Base-by-base conservation (phyloP, 1,140 invertebrate genomes). In the Lasaia peninsularis region DNA sequence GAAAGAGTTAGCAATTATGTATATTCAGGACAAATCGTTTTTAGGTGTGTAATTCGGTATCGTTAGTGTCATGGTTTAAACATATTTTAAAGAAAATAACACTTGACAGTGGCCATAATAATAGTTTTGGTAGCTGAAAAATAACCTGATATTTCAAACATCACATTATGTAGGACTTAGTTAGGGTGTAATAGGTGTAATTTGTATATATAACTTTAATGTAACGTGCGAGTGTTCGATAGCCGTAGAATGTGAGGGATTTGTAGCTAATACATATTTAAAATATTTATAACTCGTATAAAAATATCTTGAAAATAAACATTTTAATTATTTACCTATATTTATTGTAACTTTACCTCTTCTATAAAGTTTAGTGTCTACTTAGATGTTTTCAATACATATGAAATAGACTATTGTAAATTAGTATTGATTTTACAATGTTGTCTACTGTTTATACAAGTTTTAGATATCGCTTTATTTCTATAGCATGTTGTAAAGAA, bases 171-270 rank as follows among this genome's bases (percentile, higher is more conserved):
- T 85, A 79, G 78, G 64, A 69, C 73, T 73, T 67, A 73, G 60
- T 72, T 82, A 82, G 72, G 67, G 63, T 75, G 71, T 71, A 72
- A 77, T 71, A 71, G 65, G 35, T 60, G 44, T 86, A 82, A 87
- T 69, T 72, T 88, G 85, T 88, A 88, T 86, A 88, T 88, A 86
- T 76, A 81, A 83, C 14, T 83, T 78, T 75, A 79, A 78, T 80
- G 76, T 86, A 82, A 81, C 75, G 85, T 86, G 83, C 79, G 85
- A 80, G 81, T 86, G 83, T 86, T 88, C 74, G 77, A 88, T 88
- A 88, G 83, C 65, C 76, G 83, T 88, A 86, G 83, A 72, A 75
- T 72, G 78, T 84, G 75, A 79, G 80, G 69, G 65, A 75, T 73
- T 79, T 67, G 78, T 87, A 80, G 82, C 67, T 56, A 67, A 68